Base-by-base conservation (phyloP, 2,797 vertebrate species). In the Neostethus bicornis region DNA sequence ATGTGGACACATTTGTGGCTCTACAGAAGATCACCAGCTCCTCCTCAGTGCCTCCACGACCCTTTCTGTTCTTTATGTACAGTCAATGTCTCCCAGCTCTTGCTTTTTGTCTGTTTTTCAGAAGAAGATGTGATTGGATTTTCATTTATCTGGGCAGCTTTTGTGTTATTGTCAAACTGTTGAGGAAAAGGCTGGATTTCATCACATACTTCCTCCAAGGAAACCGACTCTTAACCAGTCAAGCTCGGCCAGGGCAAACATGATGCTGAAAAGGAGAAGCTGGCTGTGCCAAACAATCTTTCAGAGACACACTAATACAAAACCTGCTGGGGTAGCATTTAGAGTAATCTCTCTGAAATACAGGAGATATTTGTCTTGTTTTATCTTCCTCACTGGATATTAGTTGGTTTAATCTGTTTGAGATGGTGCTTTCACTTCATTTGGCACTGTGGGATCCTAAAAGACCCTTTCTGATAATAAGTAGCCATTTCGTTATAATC, bases 141-240 rank as follows among this genome's bases (percentile, higher is more conserved):
- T 66, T 66, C 75, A 78, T 83, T 83, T 44, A 42, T 83, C 83
- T 83, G 68, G n/a, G 73, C 71, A 70, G 65, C 66, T 80, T 82
- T 80, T 84, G 76, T 80, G 52, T 63, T 43, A 66, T 66, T 46
- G 71, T 81, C 65, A 68, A 75, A 70, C 56, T 46, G 61, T 58
- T 73, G 77, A 70, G 66, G 63, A 74, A 50, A 63, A 61, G 77
- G 73, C 70, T 84, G 53, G 65, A 76, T 70, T 78, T 66, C 72
- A 61, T 42, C 46, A 44, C 72, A 82, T 81, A 84, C 77, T 89
- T 88, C 64, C 71, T 81, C 80, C 76, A 46, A 69, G 79, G 73
- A 80, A 73, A 79, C 73, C 38, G 10, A 55, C 61, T 52, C 56
- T 66, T 56, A 68, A 55, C 47, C 52, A 25, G 61, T 43, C 72